phyloP scores from a whole-genome alignment of 2,113 vertebrate species.

The Menidia beryllina region DNA sequence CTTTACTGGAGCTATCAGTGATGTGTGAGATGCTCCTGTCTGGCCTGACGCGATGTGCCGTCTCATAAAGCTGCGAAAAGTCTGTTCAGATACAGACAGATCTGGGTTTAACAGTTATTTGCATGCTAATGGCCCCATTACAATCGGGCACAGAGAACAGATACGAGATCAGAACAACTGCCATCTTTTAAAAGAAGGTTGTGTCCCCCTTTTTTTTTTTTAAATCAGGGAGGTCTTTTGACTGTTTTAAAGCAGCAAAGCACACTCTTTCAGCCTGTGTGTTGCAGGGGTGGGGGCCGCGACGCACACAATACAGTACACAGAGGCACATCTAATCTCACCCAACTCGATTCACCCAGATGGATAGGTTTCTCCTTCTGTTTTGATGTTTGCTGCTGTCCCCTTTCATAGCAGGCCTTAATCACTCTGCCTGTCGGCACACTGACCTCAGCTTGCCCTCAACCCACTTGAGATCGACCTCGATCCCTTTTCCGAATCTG shows the following conservation, averaged over 20 bases:
- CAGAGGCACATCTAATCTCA: conserved; percentile 62
- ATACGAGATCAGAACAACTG: conserved; percentile 64
- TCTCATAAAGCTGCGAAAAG: conserved; percentile 53
- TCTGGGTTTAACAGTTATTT: conserved; percentile 72
- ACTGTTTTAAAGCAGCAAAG: conserved; percentile 71
- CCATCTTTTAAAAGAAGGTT: conserved; percentile 59
- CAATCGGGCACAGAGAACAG: conserved; percentile 57
- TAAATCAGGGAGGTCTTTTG: conserved; percentile 67
- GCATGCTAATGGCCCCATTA: conserved; percentile 73
- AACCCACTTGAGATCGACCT: conserved; percentile 77
- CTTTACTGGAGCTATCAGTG: conserved; percentile 27
- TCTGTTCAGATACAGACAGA: conserved; percentile 51
- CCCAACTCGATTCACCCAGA: conserved; percentile 65
- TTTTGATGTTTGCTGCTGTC: conserved; percentile 70
- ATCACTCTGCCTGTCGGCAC: conserved; percentile 68
- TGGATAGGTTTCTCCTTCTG: conserved; percentile 68
- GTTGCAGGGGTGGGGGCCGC: conserved; percentile 29
- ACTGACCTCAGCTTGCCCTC: conserved; percentile 68
- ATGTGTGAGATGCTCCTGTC: conserved; percentile 36
- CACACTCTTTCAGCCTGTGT: conserved; percentile 49
- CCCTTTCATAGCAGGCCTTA: conserved; percentile 74
- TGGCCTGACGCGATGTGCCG: conserved; percentile 32
- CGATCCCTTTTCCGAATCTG: conserved; percentile 70
- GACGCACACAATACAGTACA: conserved; percentile 41
- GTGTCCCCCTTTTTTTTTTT: conserved; percentile 47